Evolutionary conservation across 2,888 invertebrate genomes (phyloP).

Genomic region (Lamellibrachia columna): DNA sequence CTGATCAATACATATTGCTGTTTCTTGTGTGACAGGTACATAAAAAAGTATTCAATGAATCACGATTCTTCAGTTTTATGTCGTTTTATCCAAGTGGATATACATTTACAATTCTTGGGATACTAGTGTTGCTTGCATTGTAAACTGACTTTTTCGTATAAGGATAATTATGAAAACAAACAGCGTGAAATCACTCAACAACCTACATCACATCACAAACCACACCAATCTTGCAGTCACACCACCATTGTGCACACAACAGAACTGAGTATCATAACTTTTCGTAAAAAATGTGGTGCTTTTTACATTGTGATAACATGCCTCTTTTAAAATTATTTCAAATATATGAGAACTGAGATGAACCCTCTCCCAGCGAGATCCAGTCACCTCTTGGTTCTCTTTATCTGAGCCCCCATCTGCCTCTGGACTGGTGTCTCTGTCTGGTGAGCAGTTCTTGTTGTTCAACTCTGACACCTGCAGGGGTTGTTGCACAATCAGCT

Average conservation of each 20-base stretch:
- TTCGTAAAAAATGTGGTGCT: too few relatives aligned
- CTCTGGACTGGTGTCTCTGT: constrained; percentile 41
- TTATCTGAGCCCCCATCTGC: constrained; percentile 55
- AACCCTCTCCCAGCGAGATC: background rate
- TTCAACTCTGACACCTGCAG: background rate
- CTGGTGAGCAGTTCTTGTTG: background rate
- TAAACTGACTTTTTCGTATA: background rate
- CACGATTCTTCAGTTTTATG: background rate
- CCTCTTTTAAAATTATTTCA: background rate
- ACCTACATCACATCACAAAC: too few relatives aligned
- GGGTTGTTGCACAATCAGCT: constrained; percentile 70
- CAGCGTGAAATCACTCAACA: too few relatives aligned
- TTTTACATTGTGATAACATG: background rate
- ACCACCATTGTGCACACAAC: too few relatives aligned
- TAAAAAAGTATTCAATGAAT: background rate
- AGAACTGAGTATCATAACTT: too few relatives aligned
- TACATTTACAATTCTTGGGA: background rate
- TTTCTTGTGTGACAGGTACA: background rate
- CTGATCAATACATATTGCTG: background rate
- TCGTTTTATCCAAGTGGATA: background rate
- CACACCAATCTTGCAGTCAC: too few relatives aligned
- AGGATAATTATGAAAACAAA: background rate
- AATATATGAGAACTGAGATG: background rate
- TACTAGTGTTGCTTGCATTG: background rate
- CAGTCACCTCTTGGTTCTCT: constrained; percentile 54